Evolutionary conservation across 1,140 invertebrate genomes (phyloP).

Genomic region (Dendroctonus ponderosae): DNA sequence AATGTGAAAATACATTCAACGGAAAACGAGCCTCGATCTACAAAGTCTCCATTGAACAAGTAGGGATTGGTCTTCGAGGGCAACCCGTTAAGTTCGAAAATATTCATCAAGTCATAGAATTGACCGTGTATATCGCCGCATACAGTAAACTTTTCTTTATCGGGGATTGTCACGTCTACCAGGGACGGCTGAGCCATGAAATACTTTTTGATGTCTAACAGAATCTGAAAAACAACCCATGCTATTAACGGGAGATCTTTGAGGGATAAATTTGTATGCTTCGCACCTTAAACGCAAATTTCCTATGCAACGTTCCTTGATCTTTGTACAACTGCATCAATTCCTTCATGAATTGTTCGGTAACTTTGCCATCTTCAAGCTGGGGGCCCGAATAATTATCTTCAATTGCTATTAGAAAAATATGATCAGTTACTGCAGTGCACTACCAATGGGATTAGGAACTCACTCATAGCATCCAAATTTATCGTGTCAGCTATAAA

Average conservation of each 20-base stretch:
- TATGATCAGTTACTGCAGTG: conserved; percentile 19
- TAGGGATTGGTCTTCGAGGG: conserved; percentile 96
- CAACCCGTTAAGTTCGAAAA: conserved; percentile 94
- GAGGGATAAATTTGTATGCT: not conserved
- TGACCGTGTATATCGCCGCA: conserved; percentile 99
- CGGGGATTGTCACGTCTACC: conserved; percentile 84
- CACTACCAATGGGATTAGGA: too few species aligned
- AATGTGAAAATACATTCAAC: conserved; percentile 98
- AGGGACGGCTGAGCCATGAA: conserved; percentile 84
- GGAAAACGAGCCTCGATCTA: conserved; percentile 98
- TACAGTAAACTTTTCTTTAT: conserved; percentile 93
- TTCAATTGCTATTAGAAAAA: conserved; percentile 75
- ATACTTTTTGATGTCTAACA: conserved; percentile 85
- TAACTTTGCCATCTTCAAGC: conserved; percentile 86
- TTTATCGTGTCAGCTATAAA: conserved; percentile 84
- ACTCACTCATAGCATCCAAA: conserved; percentile 86
- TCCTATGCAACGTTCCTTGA: conserved; percentile 91
- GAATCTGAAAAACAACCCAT: conserved; percentile 65
- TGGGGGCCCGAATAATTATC: conserved; percentile 91
- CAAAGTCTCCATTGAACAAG: conserved; percentile 98
- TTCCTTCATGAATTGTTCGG: conserved; percentile 78
- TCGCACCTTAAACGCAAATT: conserved; percentile 93
- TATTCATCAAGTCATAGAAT: conserved; percentile 97
- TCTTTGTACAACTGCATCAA: conserved; percentile 89
- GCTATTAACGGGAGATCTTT: too few species aligned